Evolutionary conservation across 2,797 vertebrate species (phyloP), one percentile per base, ranked within the genome.

Genomic region (Melanitta fusca): DNA sequence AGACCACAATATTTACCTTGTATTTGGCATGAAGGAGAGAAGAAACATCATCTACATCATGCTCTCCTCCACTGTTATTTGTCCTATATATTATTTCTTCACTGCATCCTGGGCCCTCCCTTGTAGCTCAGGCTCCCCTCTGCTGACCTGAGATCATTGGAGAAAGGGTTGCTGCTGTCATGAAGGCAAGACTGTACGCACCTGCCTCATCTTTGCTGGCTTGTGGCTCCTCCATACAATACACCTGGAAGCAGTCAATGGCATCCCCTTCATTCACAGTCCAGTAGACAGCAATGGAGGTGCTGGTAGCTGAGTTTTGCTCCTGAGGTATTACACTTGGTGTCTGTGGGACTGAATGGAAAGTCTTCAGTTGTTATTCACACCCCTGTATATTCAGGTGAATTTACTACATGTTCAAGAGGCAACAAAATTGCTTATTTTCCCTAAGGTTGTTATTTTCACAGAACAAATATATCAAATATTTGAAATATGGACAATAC

Each of bases 201-300:
- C 99, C 99, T 2, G 95, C 96, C 17, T 84, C 38, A 77, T 97
- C 97, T 91, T 97, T 97, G 92, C 83, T 97, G 96, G 98, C 98
- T 70, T 98, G 99, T 15, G 97, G 98, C 60, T 99, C 98, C 96
- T 99, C 99, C 98, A 99, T 98, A 85, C 99, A 99, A 98, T 99
- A 99, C 68, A 99, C 99, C 96, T 99, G 99, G 97, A 99, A 99
- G 93, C 99, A 99, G 97, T 99, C 99, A 0, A 99, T 98, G 80
- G 99, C 91, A 8, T 99, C 99, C 24, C 98, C 99, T 0, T 99
- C 98, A 38, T 98, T 99, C 97, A 99, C 98, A 69, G 97, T 98
- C 99, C 99, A 99, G 93, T 99, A 99, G 81, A 99, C 98, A 0
- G 99, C 98, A 94, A 99, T 98, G 2, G 99, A 99, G 34, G 98